Evolutionary conservation across 1,140 invertebrate species (phyloP).

Genomic region (Drosophila kurseongensis): DNA sequence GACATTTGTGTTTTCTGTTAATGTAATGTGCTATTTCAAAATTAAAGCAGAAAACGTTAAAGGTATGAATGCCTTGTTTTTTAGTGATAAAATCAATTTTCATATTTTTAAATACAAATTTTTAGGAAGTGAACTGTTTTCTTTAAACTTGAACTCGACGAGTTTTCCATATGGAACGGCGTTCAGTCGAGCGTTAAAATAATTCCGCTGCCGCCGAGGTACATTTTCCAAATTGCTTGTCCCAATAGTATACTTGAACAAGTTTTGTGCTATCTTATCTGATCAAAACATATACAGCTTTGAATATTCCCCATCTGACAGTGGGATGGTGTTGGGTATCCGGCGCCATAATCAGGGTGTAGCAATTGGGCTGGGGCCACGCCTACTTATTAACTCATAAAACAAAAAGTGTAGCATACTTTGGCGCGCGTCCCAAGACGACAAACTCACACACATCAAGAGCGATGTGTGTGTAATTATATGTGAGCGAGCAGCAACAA

Average conservation of each 20-base stretch:
- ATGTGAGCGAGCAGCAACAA: slow-evolving; percentile 58
- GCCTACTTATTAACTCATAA: slow-evolving; percentile 67
- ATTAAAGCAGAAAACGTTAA: no score
- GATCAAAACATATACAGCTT: slow-evolving; percentile 27
- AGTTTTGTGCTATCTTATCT: slow-evolving; percentile 47
- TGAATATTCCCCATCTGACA: slow-evolving; percentile 5
- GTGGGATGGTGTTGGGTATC: not conserved
- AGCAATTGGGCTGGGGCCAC: slow-evolving; percentile 41
- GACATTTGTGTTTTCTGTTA: no score
- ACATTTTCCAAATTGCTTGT: slow-evolving; percentile 47
- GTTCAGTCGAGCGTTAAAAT: slow-evolving; percentile 30
- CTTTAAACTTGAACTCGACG: slow-evolving; percentile 36
- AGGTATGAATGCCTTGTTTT: no score
- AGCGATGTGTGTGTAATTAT: slow-evolving; percentile 63
- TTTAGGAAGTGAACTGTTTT: not conserved
- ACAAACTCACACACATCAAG: slow-evolving; percentile 26
- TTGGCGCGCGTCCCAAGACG: slow-evolving; percentile 62
- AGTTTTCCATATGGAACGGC: slow-evolving; percentile 11
- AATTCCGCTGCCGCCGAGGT: slow-evolving; percentile 19
- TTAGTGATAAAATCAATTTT: no score
- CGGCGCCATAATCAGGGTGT: slow-evolving; percentile 27
- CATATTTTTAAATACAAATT: not conserved
- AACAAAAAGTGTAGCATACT: slow-evolving; percentile 75
- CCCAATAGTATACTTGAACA: slow-evolving; percentile 38
- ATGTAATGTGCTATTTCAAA: no score